phyloP scores from a whole-genome alignment of 2,888 invertebrate species.

The Heliconius cydno region DNA sequence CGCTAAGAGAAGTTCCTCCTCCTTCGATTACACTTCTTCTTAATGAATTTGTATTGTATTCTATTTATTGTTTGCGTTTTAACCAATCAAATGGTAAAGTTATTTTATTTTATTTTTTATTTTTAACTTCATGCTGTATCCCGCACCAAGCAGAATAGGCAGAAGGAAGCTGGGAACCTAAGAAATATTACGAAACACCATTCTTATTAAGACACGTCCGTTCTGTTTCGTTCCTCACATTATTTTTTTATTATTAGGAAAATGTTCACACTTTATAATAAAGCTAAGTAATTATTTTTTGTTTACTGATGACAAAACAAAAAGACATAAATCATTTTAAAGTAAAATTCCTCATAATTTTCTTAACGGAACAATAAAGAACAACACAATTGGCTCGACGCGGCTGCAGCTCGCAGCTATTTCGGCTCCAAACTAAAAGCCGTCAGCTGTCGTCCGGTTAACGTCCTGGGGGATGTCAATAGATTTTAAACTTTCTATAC shows the following conservation, averaged over 20 bases:
- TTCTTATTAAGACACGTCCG: too few relatives aligned
- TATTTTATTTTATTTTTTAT: background rate
- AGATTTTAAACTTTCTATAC: constrained; percentile 35
- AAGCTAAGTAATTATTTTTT: too few relatives aligned
- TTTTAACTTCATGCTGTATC: background rate
- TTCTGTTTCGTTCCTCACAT: too few relatives aligned
- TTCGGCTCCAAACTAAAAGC: constrained; percentile 35
- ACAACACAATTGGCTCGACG: constrained; percentile 11
- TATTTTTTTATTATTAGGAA: too few relatives aligned
- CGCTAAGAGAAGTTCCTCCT: constrained; percentile 15
- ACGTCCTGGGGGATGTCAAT: constrained; percentile 36
- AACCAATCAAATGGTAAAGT: background rate
- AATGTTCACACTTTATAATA: too few relatives aligned
- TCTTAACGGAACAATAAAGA: constrained; percentile 1
- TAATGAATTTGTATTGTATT: constrained; percentile 28
- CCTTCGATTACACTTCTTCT: constrained; percentile 21
- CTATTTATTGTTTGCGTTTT: constrained; percentile 7
- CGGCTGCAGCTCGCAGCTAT: constrained; percentile 28
- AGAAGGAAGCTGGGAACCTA: too few relatives aligned
- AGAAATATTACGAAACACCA: too few relatives aligned
- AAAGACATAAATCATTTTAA: background rate
- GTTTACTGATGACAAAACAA: too few relatives aligned
- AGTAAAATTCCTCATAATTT: background rate
- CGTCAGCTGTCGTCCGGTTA: constrained; percentile 30
- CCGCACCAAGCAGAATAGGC: too few relatives aligned